Evolutionary conservation across 2,113 vertebrate genomes (phyloP), one percentile per base, ranked within the genome.

Genomic region (Hypomesus transpacificus): DNA sequence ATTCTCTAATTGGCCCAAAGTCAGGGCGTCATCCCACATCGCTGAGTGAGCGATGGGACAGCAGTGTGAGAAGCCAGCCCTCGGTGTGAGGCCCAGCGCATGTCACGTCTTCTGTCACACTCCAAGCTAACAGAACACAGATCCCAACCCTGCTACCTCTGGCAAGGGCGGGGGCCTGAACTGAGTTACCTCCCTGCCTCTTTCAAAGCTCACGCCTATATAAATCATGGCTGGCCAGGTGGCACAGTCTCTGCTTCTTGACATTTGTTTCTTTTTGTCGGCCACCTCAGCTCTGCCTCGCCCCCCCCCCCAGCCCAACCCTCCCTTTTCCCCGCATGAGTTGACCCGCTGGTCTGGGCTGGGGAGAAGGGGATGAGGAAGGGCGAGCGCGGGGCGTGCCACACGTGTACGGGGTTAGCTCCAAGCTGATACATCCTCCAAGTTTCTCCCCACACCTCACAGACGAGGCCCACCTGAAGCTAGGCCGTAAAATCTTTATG

Each of bases 191-290:
- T 84, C 52, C 0, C 62, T 74, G 61, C 75, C 70, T 73, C 59
- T 11, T 82, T 73, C 64, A 80, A 84, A 71, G 68, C 75, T 60
- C 66, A 71, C 71, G 71, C 34, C 66, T 73, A n/a, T 28, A 79
- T 83, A 86, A 86, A 89, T 86, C 72, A 26, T 52, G 63, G 57
- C 66, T 24, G 26, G 59, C 70, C 79, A 77, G 76, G 74, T 75
- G 76, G 75, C 72, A 68, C 72, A 66, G 84, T 82, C 82, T 79
- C 71, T 82, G 75, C 78, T 74, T 81, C 67, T 75, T 88, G 80
- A 84, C 77, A 28, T 84, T 86, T 83, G 80, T 80, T 87, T 86
- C 80, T 86, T 78, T 87, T 88, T 78, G 63, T 20, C n/a, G 70
- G 82, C 84, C 83, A 87, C 70, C 71, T 79, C 21, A 21, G 26